A percentile compares a stretch with the other conserved stretches of the same genome.
Evolutionary conservation across 2,797 vertebrate species (phyloP).

Genomic region (Melopsittacus undulatus): DNA sequence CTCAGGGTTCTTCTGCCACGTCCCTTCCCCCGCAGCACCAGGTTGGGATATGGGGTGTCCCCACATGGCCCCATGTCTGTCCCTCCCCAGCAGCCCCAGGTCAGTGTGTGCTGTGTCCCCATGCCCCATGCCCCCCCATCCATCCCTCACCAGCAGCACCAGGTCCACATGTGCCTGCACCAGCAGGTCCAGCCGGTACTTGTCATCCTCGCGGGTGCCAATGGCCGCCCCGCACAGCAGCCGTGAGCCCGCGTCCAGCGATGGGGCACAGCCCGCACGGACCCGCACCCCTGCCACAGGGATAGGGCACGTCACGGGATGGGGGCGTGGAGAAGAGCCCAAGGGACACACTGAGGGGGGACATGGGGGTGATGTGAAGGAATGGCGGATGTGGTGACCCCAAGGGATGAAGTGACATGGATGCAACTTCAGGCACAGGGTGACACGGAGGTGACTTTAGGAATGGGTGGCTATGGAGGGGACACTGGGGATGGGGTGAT

Average conservation of each 20-base stretch:
- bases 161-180: not conserved
- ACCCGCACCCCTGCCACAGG: not conserved
- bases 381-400: too few species aligned
- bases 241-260: not conserved
- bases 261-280: too few species aligned
- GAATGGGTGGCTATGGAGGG: not conserved
- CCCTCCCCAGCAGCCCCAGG: too few species aligned
- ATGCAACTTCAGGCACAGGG: not conserved
- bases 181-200: not conserved
- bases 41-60: too few species aligned
- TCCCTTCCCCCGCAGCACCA: too few species aligned
- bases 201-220: not conserved
- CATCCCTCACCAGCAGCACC: not conserved
- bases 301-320: not conserved
- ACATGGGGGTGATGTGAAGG: too few species aligned
- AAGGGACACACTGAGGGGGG: too few species aligned
- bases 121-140: too few species aligned
- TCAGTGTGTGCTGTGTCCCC: too few species aligned
- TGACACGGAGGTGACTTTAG: not conserved
- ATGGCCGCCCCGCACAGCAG: not conserved
- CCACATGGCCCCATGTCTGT: too few species aligned
- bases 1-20: too few species aligned
- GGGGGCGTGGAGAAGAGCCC: too few species aligned
- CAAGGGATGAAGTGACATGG: not conserved
- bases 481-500: not conserved